phyloP scores from a whole-genome alignment of 2,797 vertebrate species.

The Acanthurus lineatus region DNA sequence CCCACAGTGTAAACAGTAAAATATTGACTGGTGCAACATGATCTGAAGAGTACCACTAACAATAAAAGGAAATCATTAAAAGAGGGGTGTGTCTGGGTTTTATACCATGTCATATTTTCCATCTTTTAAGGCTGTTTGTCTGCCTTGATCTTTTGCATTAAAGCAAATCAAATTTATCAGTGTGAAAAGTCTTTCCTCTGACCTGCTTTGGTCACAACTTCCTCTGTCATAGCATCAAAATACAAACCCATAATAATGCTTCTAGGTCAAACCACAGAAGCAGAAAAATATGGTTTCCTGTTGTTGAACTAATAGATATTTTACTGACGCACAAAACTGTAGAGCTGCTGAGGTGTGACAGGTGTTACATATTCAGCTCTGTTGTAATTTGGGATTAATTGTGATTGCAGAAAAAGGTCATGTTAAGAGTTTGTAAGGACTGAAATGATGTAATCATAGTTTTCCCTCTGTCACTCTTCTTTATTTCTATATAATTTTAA shows the following conservation, averaged over 20 bases:
- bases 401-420: too few species aligned
- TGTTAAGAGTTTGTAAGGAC: not conserved
- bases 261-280: conserved; percentile 31
- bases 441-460: not conserved
- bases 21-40: conserved; percentile 34
- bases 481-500: too few species aligned
- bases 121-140: too few species aligned
- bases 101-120: too few species aligned
- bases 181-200: not conserved
- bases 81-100: not conserved
- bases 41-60: not conserved
- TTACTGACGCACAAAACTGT: not conserved
- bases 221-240: not conserved
- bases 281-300: conserved; percentile 14
- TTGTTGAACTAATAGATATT: not conserved
- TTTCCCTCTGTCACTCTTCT: not conserved
- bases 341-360: not conserved
- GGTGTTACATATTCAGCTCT: not conserved
- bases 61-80: conserved; percentile 15
- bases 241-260: not conserved
- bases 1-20: conserved; percentile 29
- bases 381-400: not conserved
- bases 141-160: too few species aligned
- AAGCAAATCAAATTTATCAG: too few species aligned
- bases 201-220: not conserved